Base-by-base conservation (phyloP, 2,797 vertebrate species). In the Enoplosus armatus region DNA sequence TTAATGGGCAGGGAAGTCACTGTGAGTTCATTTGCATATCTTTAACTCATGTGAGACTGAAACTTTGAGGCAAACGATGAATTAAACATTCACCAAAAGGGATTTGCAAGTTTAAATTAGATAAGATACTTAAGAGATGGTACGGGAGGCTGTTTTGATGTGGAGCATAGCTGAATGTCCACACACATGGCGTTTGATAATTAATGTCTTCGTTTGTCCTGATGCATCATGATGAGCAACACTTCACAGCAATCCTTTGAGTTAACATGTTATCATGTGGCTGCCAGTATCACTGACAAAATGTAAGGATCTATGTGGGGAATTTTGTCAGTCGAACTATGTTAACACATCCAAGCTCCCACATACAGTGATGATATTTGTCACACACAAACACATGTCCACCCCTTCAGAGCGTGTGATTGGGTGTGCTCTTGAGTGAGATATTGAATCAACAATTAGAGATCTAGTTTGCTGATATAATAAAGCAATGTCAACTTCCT, bases 81-180 rank as follows among this genome's bases (percentile, higher is more conserved):
- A 79, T 85, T 84, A 41, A 78, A 75, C 31, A 81, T 85, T 70
- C 14, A 76, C 10, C 53, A 66, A 68, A 78, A 73, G 35, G 47
- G 26, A 80, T 61, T 37, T 75, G 53, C 29, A 64, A 51, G 43
- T 71, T 76, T 26, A 61, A 79, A 65, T 54, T 59, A 16, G 20
- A 71, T 56, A 6, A 63, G 39, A 53, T 50, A 66, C 50, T 72
- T 51, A 37, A 18, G 63, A 77, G 61, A 71, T 56, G 47, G 47
- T 31, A 26, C 50, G 12, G 33, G 55, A 75, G 0, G 56, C 27
- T 47, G 65, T 79, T 80, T 72, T 51, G 56, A 80, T 75, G 62
- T 29, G 16, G 50, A n/a, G 58, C 20, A 1, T 3, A 22, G 35
- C 63, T 47, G 22, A 58, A 53, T 8, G 26, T 58, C 72, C 27